phyloP scores from a whole-genome alignment of 2,113 vertebrate genomes.

The Talpa occidentalis region DNA sequence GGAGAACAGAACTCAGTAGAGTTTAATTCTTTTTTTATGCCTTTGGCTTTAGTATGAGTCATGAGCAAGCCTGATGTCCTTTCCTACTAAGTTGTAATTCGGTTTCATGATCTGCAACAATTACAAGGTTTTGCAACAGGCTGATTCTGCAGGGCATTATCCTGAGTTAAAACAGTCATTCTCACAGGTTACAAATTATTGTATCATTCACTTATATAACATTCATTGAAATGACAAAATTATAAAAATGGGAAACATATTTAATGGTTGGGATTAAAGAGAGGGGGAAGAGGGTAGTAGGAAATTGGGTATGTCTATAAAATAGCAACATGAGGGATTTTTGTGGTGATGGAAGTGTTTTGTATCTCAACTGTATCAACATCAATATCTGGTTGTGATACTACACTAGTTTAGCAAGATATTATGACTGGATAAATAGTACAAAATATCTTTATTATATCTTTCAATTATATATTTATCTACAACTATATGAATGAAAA shows the following conservation, averaged over 20 bases:
- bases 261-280: not conserved
- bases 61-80: not conserved
- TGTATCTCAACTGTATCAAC: not conserved
- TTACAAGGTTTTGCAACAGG: not conserved
- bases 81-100: not conserved
- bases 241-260: not conserved
- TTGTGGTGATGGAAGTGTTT: not conserved
- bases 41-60: not conserved
- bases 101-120: not conserved
- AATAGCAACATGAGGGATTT: not conserved
- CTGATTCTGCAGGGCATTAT: not conserved
- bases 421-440: not conserved
- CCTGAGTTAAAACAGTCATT: not conserved
- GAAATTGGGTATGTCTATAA: not conserved
- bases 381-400: not conserved
- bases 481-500: conserved; percentile 28
- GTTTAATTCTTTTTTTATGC: not conserved
- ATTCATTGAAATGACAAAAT: not conserved
- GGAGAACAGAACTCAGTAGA: not conserved
- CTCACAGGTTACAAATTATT: not conserved
- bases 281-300: not conserved
- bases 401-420: not conserved
- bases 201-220: not conserved
- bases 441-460: not conserved
- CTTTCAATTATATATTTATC: not conserved